Conservation (phyloP, 1,140 invertebrate species). For the Zaprionus tsacasi region DNA sequence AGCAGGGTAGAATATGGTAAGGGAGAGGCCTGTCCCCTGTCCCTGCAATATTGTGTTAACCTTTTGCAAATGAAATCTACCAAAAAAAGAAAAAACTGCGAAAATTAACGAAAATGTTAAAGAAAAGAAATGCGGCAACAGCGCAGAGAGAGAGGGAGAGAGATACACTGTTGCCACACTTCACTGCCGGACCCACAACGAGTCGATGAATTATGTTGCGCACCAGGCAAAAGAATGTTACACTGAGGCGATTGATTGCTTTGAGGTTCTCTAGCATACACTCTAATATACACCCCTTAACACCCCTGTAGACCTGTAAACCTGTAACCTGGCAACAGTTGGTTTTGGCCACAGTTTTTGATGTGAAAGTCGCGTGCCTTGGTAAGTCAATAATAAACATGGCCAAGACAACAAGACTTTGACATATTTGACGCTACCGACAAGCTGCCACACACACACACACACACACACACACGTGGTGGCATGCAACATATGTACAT, state of each 20-base stretch:
- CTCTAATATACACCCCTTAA: neutral
- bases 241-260: conserved; percentile 49
- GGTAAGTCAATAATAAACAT: conserved; percentile 28
- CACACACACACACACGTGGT: neutral
- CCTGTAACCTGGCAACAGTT: conserved; percentile 74
- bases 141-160: neutral
- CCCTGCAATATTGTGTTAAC: conserved; percentile 7
- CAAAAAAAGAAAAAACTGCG: conserved; percentile 18
- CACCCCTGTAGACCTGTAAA: neutral
- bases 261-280: neutral
- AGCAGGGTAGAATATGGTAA: neutral
- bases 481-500: conserved; percentile 7
- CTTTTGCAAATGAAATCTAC: conserved; percentile 10
- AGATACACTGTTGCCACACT: conserved; percentile 63
- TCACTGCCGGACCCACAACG: conserved; percentile 17
- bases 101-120: conserved; percentile 64
- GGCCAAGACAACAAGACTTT: conserved; percentile 1
- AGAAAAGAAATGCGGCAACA: conserved; percentile 42
- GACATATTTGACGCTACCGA: conserved; percentile 4
- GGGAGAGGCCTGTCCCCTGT: neutral
- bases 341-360: conserved; percentile 61
- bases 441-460: neutral
- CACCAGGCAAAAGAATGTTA: conserved; percentile 10
- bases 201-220: conserved; percentile 56
- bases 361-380: conserved; percentile 56